These are phyloP conservation scores for Catagonus wagneri DNA, from an alignment of 2,113 vertebrate genomes.

Conservation along the genomic window DNA sequence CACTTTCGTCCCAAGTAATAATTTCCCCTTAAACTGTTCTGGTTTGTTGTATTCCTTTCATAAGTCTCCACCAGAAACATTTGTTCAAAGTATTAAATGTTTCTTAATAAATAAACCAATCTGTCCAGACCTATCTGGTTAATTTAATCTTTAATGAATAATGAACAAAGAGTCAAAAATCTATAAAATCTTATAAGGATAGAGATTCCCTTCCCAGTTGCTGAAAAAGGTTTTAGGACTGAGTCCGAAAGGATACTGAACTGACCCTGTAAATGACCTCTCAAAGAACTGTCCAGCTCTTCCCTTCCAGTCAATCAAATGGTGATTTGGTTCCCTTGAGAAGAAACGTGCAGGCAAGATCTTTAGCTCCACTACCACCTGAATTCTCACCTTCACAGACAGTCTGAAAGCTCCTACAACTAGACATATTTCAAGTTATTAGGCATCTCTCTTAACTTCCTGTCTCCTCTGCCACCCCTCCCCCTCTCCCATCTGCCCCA, in stretches of 20 bases:
- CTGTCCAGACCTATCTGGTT: not conserved
- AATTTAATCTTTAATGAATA: conserved; percentile 54
- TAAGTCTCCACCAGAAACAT: conserved; percentile 33
- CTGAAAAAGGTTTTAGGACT: not conserved
- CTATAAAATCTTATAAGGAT: conserved; percentile 30
- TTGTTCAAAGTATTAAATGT: conserved; percentile 2
- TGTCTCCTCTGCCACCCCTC: not conserved
- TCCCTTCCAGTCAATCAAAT: not conserved
- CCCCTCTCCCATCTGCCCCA: too few species aligned
- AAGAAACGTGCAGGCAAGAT: not conserved
- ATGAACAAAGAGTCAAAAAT: conserved; percentile 56
- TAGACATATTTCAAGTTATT: not conserved
- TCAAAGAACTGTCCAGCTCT: not conserved
- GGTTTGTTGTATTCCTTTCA: not conserved
- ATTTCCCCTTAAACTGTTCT: conserved; percentile 21
- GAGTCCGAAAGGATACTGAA: not conserved
- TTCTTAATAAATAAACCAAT: conserved; percentile 57
- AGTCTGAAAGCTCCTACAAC: not conserved
- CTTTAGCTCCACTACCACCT: not conserved
- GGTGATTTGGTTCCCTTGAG: not conserved
- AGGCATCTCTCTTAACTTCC: not conserved
- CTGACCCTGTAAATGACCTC: not conserved
- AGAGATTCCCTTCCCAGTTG: not conserved
- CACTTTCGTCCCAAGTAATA: conserved; percentile 47
- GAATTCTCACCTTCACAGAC: not conserved